Percentiles rank a stretch among this genome's conserved stretches.
These are phyloP conservation scores for Channallabes apus DNA, from an alignment of 2,797 vertebrate species.

Conservation along the genomic window DNA sequence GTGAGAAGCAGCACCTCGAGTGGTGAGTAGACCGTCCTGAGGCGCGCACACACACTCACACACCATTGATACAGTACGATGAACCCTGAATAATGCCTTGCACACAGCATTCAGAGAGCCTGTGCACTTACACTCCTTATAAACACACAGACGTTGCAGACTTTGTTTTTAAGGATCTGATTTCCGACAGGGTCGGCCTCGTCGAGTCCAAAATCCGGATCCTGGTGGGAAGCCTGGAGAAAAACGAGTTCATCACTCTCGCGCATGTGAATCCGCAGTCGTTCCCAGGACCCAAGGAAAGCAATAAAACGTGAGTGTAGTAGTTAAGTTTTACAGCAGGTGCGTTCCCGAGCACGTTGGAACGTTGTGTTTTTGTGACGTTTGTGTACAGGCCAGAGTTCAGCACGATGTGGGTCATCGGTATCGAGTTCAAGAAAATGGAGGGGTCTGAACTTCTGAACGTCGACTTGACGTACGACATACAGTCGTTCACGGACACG, in stretches of 20 bases:
- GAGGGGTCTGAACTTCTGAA: constrained; percentile 84
- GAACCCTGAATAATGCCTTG: constrained; percentile 24
- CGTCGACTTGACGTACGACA: constrained; percentile 83
- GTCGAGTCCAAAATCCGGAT: constrained; percentile 90
- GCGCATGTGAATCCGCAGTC: constrained; percentile 85
- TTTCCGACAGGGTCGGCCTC: constrained; percentile 79
- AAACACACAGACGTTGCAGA: background rate
- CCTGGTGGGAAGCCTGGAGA: constrained; percentile 85
- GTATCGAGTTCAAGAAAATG: constrained; percentile 86
- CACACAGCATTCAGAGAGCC: constrained; percentile 7
- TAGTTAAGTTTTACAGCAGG: too few species aligned
- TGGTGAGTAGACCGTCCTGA: constrained; percentile 78
- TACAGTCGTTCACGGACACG: constrained; percentile 86
- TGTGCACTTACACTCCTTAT: constrained; percentile 7
- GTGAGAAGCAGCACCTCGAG: constrained; percentile 85
- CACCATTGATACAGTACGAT: constrained; percentile 19
- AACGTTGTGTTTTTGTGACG: background rate
- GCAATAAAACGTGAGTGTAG: constrained; percentile 79
- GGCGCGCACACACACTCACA: background rate
- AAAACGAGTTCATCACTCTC: constrained; percentile 84
- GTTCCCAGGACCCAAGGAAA: constrained; percentile 79
- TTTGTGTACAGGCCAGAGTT: constrained; percentile 77
- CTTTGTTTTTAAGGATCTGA: background rate
- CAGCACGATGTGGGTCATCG: constrained; percentile 89
- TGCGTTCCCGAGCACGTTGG: background rate